phyloP scores from a whole-genome alignment of 2,888 invertebrate genomes.

The Linyphia triangularis region DNA sequence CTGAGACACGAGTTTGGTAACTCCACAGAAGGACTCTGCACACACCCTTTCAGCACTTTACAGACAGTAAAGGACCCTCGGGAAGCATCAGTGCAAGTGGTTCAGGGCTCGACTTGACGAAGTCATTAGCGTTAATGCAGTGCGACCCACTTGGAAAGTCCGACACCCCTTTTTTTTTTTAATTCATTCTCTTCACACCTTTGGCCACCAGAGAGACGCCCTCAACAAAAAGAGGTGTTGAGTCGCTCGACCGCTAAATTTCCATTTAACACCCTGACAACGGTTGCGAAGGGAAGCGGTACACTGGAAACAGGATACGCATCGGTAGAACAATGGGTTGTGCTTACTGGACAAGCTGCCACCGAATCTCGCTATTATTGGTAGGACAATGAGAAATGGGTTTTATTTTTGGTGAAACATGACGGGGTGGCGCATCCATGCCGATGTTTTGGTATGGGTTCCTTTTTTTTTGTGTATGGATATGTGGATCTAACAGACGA shows the following conservation, averaged over 20 bases:
- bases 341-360: no score
- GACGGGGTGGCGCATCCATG: background rate
- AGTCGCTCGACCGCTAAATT: constrained; percentile 57
- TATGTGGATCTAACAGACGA: no score
- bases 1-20: no score
- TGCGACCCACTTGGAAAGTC: background rate
- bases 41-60: background rate
- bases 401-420: background rate
- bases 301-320: constrained; percentile 52
- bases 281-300: constrained; percentile 56
- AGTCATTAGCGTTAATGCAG: constrained; percentile 41
- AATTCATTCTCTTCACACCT: constrained; percentile 22
- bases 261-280: constrained; percentile 63
- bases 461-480: background rate
- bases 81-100: background rate
- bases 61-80: background rate
- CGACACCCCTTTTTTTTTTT: background rate
- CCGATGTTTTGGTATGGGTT: background rate
- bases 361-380: background rate
- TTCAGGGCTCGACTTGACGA: constrained; percentile 10
- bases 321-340: background rate
- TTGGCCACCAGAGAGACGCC: constrained; percentile 13
- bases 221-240: constrained; percentile 20
- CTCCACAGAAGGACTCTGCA: no score
- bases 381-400: background rate